These are phyloP conservation scores for Boloria euphrosyne DNA, from an alignment of 2,888 invertebrate genomes.

Conservation along the genomic window DNA sequence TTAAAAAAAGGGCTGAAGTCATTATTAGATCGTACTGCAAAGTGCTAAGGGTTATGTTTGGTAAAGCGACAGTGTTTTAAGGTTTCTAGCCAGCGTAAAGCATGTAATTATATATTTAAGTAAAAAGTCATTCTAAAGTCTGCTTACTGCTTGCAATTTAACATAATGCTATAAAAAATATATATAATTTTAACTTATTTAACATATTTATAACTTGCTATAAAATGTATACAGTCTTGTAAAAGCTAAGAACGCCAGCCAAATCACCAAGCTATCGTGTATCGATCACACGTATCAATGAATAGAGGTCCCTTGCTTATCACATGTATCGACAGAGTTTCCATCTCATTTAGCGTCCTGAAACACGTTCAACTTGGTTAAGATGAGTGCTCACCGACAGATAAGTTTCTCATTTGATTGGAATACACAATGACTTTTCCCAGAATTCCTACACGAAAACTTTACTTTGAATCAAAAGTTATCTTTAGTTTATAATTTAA, in stretches of 20 bases:
- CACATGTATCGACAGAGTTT: slow-evolving; percentile 61
- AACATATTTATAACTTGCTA: not conserved
- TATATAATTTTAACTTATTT: no score
- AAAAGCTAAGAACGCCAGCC: slow-evolving; percentile 9
- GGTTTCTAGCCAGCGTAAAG: no score
- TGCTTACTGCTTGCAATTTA: no score
- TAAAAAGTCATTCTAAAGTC: no score
- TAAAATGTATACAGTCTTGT: slow-evolving; percentile 9
- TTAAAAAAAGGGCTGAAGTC: no score
- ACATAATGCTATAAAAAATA: no score
- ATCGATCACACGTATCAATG: slow-evolving; percentile 29
- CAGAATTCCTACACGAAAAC: not conserved
- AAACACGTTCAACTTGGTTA: slow-evolving; percentile 5
- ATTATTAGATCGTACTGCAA: no score
- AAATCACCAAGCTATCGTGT: slow-evolving; percentile 22
- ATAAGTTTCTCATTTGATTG: slow-evolving; percentile 9
- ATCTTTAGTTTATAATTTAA: not conserved
- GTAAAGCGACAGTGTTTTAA: no score
- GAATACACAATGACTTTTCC: not conserved
- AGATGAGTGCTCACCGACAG: slow-evolving; percentile 8
- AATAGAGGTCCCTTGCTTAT: slow-evolving; percentile 48
- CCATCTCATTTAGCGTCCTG: slow-evolving; percentile 61
- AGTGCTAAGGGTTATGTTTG: no score
- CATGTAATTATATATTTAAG: no score
- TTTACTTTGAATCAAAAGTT: not conserved